phyloP scores from a whole-genome alignment of 2,797 vertebrate genomes.

The Poeciliopsis gracilis region DNA sequence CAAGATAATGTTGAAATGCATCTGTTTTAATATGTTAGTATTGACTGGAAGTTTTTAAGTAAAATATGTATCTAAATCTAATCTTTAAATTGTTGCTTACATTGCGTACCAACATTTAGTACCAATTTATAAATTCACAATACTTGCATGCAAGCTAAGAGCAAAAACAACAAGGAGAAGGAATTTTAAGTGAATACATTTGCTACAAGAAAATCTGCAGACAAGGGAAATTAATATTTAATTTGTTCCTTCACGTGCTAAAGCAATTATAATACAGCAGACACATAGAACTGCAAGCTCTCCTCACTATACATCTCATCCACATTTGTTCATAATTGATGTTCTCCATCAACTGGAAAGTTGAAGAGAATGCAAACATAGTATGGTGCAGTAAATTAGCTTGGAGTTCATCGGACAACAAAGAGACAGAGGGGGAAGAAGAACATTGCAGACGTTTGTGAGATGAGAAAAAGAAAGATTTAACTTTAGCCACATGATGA shows the following conservation, averaged over 20 bases:
- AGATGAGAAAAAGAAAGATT: slow-evolving; percentile 36
- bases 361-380: slow-evolving; percentile 23
- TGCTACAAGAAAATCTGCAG: background rate
- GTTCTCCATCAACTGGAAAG: slow-evolving; percentile 34
- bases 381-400: slow-evolving; percentile 13
- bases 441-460: slow-evolving; percentile 21
- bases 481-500: slow-evolving; percentile 25
- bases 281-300: slow-evolving; percentile 36
- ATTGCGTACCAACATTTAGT: background rate
- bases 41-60: background rate
- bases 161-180: background rate
- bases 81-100: background rate
- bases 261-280: slow-evolving; percentile 27
- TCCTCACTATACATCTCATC: slow-evolving; percentile 21
- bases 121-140: background rate
- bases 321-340: slow-evolving; percentile 60
- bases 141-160: background rate
- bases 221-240: slow-evolving; percentile 16
- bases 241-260: slow-evolving; percentile 1
- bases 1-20: background rate
- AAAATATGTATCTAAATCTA: background rate
- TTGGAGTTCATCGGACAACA: slow-evolving; percentile 22
- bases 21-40: background rate
- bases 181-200: background rate
- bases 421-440: background rate